Evolutionary conservation across 2,888 invertebrate species (phyloP).

Genomic region (Hyles lineata): DNA sequence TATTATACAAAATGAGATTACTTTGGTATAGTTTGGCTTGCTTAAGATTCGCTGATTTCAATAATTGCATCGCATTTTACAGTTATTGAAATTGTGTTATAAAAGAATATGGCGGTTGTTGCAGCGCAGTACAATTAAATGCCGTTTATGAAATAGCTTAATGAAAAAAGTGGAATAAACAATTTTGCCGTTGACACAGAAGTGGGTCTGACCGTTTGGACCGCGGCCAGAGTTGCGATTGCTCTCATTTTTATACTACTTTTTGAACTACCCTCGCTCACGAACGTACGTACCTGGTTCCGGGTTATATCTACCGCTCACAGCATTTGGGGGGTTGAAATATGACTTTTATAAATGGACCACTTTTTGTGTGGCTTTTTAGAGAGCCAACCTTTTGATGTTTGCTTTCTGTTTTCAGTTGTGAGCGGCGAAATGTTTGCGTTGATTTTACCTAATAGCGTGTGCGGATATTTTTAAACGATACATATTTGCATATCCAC

Average conservation of each 20-base stretch:
- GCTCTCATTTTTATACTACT: conserved; percentile 54
- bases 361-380: conserved; percentile 45
- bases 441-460: conserved; percentile 30
- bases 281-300: conserved; percentile 32
- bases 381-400: conserved; percentile 45
- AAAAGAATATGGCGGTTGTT: neutral
- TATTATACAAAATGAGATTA: too few relatives aligned
- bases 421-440: conserved; percentile 32
- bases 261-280: conserved; percentile 52
- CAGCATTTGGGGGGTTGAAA: conserved; percentile 47
- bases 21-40: neutral
- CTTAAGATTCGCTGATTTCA: neutral
- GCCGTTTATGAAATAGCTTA: conserved; percentile 31
- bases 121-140: conserved; percentile 6
- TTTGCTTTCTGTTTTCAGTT: conserved; percentile 42
- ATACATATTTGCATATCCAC: neutral
- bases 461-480: neutral
- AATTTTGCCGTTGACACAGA: conserved; percentile 46
- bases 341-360: conserved; percentile 49
- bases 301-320: conserved; percentile 36
- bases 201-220: conserved; percentile 57
- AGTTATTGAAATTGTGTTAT: neutral
- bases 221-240: conserved; percentile 54
- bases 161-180: conserved; percentile 44
- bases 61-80: neutral